These are phyloP conservation scores for Pogona vitticeps DNA, from an alignment of 2,113 vertebrate genomes.

Conservation along the genomic window DNA sequence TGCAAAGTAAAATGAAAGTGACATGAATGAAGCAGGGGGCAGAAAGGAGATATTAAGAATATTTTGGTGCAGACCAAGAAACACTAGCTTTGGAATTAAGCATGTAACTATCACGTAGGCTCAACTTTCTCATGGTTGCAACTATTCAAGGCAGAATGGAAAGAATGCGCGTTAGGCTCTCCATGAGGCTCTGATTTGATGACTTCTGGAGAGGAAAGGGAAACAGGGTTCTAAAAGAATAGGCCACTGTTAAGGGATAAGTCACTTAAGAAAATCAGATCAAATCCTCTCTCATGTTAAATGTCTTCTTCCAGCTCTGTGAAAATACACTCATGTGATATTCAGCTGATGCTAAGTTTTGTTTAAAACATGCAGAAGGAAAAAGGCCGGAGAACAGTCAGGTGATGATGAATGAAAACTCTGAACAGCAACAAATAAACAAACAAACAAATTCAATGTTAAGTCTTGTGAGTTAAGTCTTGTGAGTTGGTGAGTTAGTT, in stretches of 20 bases:
- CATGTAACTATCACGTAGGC: no score
- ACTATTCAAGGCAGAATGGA: no score
- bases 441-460: neutral
- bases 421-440: no score
- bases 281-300: neutral
- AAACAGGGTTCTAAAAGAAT: neutral
- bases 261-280: neutral
- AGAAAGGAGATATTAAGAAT: no score
- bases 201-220: neutral
- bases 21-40: no score
- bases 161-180: neutral
- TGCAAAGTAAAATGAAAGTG: no score
- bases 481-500: no score
- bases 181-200: neutral
- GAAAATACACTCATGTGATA: neutral
- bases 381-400: neutral
- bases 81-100: no score
- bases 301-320: neutral
- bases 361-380: neutral
- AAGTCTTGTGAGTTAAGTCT: neutral
- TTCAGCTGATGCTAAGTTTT: neutral
- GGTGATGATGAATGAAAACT: neutral
- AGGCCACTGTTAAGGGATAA: no score
- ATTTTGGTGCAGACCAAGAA: no score
- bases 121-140: no score